Percentiles rank a stretch among this genome's conserved stretches.
Conservation (phyloP, 2,888 invertebrate genomes). For the Tubiluchus corallicola region DNA sequence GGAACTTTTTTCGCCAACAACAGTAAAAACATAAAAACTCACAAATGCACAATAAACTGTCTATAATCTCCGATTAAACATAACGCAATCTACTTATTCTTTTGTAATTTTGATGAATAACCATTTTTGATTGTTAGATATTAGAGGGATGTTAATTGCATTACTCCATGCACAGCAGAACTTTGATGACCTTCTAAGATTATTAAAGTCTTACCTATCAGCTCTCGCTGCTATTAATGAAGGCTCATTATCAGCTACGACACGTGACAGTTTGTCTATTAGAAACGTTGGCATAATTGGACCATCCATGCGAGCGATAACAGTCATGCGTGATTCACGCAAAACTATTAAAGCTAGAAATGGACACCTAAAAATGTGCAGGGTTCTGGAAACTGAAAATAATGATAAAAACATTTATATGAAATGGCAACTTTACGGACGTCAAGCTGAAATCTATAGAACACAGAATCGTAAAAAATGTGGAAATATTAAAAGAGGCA, state of each 20-base stretch:
- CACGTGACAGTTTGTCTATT: conserved; percentile 47
- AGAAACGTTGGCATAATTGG: conserved; percentile 51
- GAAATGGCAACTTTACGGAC: not conserved
- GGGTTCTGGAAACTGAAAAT: conserved; percentile 54
- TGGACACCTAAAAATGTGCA: conserved; percentile 63
- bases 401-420: conserved; percentile 8
- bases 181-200: too few species aligned
- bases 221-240: conserved; percentile 67
- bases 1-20: too few species aligned
- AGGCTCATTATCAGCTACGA: conserved; percentile 67
- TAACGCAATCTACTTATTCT: too few species aligned
- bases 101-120: too few species aligned
- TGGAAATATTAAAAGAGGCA: too few species aligned
- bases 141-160: too few species aligned
- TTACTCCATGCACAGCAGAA: too few species aligned
- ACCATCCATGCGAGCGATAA: conserved; percentile 73
- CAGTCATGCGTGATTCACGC: conserved; percentile 76
- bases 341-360: conserved; percentile 74
- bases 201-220: conserved; percentile 51
- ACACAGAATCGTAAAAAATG: too few species aligned
- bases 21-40: too few species aligned
- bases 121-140: too few species aligned
- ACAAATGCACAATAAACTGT: too few species aligned
- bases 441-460: conserved; percentile 8
- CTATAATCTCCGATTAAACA: too few species aligned